Conservation (phyloP, 2,797 vertebrate species). For the Octomys mimax region DNA sequence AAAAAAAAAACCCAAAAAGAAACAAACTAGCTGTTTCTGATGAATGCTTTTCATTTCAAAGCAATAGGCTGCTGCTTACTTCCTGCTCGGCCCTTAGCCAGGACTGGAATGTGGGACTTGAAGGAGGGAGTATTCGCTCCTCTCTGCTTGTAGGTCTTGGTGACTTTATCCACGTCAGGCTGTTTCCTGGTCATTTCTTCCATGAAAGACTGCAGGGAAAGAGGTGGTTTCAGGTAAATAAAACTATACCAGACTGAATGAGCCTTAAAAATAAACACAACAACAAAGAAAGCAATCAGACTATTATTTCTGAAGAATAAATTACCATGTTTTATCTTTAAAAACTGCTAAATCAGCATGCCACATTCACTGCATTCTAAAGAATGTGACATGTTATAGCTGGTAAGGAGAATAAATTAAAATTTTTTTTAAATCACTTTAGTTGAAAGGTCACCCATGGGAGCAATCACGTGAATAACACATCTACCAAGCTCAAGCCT, state of each 20-base stretch:
- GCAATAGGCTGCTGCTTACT: slow-evolving; percentile 90
- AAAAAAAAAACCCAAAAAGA: too few relatives aligned
- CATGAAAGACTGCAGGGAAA: slow-evolving; percentile 95
- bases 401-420: not conserved
- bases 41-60: slow-evolving; percentile 59
- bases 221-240: slow-evolving; percentile 54
- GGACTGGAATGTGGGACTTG: slow-evolving; percentile 97
- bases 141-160: slow-evolving; percentile 99
- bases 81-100: slow-evolving; percentile 95
- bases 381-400: not conserved
- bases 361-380: not conserved
- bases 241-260: too few relatives aligned
- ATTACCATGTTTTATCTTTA: not conserved
- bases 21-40: not conserved
- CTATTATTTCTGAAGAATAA: slow-evolving; percentile 4
- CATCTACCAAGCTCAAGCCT: not conserved
- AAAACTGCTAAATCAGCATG: not conserved
- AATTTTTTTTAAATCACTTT: not conserved
- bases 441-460: not conserved
- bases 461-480: not conserved
- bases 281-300: too few relatives aligned
- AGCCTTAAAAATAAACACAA: too few relatives aligned
- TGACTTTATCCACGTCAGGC: slow-evolving; percentile 99
- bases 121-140: slow-evolving; percentile 87
- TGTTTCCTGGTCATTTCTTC: slow-evolving; percentile 99